Evolutionary conservation across 2,888 invertebrate genomes (phyloP), one percentile per base, ranked within the genome.

Genomic region (Drosophila longiperda): DNA sequence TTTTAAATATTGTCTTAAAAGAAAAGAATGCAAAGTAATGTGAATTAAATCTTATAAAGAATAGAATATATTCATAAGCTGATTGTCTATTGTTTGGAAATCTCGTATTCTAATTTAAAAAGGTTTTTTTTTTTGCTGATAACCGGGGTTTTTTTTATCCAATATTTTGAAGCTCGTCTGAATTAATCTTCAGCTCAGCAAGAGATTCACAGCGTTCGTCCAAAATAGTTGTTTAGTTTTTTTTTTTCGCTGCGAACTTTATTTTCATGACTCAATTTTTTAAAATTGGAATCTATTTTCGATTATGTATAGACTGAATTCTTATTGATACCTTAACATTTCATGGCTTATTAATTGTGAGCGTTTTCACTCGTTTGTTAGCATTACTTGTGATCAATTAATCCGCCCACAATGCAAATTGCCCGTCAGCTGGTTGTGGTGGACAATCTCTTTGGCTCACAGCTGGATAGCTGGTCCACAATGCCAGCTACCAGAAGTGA

Each of bases 381-480:
- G 53, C 59, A 48, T 55, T 52, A 55, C 36, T 52, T 65, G 65
- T 42, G 68, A 83, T 82, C 85, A 83, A 82, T 83, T 82, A 80
- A 74, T 61, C 63, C 88, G 71, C 86, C 86, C 74, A 76, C 88
- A 73, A 71, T 77, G 86, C 88, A 85, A 82, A 87, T 83, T 77
- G 67, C 60, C 48, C 49, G 70, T 54, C 80, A 64, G 38, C 49
- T 73, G 61, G 42, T 53, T 62, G 53, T 29, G 54, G 34, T 62
- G 58, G 64, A 66, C 72, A 72, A 65, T 87, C 82, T 79, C 55
- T 58, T 68, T 78, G 70, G 64, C 63, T 66, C 78, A 55, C 83
- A 83, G 86, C 86, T 80, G 83, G 77, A 75, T 60, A 55, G 58
- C 34, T 15, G 49, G 26, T 38, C 38, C 36, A 50, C 49, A 32